These are phyloP conservation scores for Conops quadrifasciatus DNA, from an alignment of 2,888 invertebrate species.

Conservation along the genomic window DNA sequence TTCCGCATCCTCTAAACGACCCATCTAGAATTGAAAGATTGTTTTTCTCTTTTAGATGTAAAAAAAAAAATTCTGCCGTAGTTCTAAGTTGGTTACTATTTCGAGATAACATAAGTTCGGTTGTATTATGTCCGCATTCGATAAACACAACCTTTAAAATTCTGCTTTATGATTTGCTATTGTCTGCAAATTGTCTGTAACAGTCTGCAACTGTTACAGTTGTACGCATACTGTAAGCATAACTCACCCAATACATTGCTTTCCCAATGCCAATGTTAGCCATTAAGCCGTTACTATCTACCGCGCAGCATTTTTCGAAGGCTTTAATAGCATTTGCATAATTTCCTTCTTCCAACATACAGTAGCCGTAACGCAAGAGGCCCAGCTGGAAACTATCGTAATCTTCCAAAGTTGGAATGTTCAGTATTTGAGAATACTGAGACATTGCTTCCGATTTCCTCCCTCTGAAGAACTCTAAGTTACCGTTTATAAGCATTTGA, in stretches of 20 bases:
- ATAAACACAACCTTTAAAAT: too few relatives aligned
- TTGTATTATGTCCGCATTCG: too few relatives aligned
- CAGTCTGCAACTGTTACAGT: too few relatives aligned
- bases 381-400: conserved; percentile 38
- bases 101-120: too few relatives aligned
- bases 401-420: conserved; percentile 25
- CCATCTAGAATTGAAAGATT: conserved; percentile 33
- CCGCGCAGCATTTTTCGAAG: conserved; percentile 34
- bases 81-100: too few relatives aligned
- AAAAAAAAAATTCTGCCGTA: conserved; percentile 7
- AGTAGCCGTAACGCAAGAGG: conserved; percentile 50
- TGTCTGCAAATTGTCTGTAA: too few relatives aligned
- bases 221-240: too few relatives aligned
- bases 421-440: conserved; percentile 43
- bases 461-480: conserved; percentile 48
- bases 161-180: too few relatives aligned
- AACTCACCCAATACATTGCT: conserved; percentile 43
- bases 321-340: conserved; percentile 39
- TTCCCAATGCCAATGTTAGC: conserved; percentile 40
- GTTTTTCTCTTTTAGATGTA: not conserved
- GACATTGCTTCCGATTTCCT: conserved; percentile 41
- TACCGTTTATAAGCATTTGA: conserved; percentile 52
- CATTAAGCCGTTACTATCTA: conserved; percentile 24
- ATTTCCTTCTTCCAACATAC: conserved; percentile 38
- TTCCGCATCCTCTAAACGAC: conserved; percentile 44